A percentile compares a stretch with the other conserved stretches of the same genome.
Evolutionary conservation across 1,140 invertebrate species (phyloP).

Genomic region (Cydia splendana): DNA sequence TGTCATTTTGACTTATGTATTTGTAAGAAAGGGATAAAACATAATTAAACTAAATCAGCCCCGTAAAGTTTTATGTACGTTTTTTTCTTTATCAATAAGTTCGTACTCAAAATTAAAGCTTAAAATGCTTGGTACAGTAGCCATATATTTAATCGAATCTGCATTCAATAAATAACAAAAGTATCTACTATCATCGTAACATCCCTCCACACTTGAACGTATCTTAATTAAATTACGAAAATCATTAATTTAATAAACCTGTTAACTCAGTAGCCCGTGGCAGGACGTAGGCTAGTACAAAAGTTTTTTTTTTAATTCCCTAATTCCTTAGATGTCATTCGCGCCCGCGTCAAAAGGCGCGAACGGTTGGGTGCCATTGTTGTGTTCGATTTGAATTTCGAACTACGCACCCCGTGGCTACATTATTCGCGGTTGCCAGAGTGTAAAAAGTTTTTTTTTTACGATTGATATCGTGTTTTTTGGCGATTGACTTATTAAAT

Average conservation of each 20-base stretch:
- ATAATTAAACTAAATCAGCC: too few species aligned
- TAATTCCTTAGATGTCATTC: constrained; percentile 63
- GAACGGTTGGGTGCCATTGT: constrained; percentile 68
- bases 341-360: constrained; percentile 64
- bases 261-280: constrained; percentile 65
- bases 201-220: constrained; percentile 41
- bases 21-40: too few species aligned
- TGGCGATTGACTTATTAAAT: constrained; percentile 46
- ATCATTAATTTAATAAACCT: constrained; percentile 43
- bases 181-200: background rate
- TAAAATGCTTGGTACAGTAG: too few species aligned
- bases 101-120: too few species aligned
- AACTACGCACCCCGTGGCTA: constrained; percentile 64
- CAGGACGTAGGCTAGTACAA: constrained; percentile 45
- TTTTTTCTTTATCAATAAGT: too few species aligned
- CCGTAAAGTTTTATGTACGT: too few species aligned
- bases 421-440: constrained; percentile 70
- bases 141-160: too few species aligned
- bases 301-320: constrained; percentile 51
- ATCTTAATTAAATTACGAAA: constrained; percentile 47
- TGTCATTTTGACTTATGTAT: too few species aligned
- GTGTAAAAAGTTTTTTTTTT: constrained; percentile 62
- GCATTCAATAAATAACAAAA: background rate
- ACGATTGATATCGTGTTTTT: constrained; percentile 59
- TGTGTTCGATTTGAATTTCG: constrained; percentile 65